Conservation (phyloP, 2,797 vertebrate species). For the Helarctos malayanus region DNA sequence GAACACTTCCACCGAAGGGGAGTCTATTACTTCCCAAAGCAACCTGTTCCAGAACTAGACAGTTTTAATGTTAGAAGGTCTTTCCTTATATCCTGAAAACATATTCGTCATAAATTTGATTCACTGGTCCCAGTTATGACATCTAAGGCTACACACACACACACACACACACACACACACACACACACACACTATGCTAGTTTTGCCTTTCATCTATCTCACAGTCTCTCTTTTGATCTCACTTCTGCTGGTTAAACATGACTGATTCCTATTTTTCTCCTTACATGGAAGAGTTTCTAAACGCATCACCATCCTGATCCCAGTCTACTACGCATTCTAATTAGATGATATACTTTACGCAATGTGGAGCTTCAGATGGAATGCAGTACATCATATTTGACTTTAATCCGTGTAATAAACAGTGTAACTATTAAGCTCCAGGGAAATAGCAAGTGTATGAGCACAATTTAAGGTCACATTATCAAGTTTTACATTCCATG, state of each 20-base stretch:
- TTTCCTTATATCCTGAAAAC: constrained; percentile 52
- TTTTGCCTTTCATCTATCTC: background rate
- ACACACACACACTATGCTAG: background rate
- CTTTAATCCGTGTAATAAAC: background rate
- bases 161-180: background rate
- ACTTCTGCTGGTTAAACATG: background rate
- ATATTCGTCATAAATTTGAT: background rate
- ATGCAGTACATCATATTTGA: background rate
- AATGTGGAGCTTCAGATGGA: background rate
- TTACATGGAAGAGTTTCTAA: background rate
- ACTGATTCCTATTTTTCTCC: background rate
- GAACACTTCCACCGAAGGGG: background rate
- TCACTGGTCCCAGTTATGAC: background rate
- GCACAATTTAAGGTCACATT: background rate
- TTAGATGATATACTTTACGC: background rate
- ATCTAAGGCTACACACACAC: background rate
- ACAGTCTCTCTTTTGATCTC: constrained; percentile 9
- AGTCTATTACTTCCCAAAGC: constrained; percentile 55
- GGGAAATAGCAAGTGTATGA: background rate
- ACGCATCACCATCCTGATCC: background rate
- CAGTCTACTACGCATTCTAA: background rate
- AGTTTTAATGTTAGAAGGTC: constrained; percentile 61
- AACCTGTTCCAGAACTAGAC: constrained; percentile 39
- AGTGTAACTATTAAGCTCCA: background rate
- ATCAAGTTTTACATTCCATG: background rate